Percentiles rank a stretch among this genome's conserved stretches.
Evolutionary conservation across 2,113 vertebrate species (phyloP).

Genomic region (Stigmatopora nigra): DNA sequence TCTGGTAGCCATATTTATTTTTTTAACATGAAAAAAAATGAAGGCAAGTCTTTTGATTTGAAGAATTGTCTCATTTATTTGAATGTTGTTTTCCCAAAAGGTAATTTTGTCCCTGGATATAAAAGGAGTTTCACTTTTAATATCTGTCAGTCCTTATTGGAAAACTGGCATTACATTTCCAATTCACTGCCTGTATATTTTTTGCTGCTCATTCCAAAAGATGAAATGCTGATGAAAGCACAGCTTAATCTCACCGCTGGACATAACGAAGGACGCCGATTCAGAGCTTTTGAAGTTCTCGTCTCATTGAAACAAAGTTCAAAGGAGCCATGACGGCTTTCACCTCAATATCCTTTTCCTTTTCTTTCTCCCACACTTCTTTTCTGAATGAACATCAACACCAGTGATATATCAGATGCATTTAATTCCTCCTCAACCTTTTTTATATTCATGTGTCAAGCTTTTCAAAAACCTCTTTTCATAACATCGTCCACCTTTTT

Average conservation of each 20-base stretch:
- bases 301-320: slow-evolving; percentile 42
- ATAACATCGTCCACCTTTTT: slow-evolving; percentile 21
- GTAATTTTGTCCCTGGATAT: too few relatives aligned
- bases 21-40: too few relatives aligned
- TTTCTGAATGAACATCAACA: slow-evolving; percentile 24
- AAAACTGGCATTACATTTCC: background rate
- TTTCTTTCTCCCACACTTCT: slow-evolving; percentile 6
- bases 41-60: too few relatives aligned
- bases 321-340: slow-evolving; percentile 30
- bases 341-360: slow-evolving; percentile 21
- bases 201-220: background rate
- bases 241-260: background rate
- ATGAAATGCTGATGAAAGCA: slow-evolving; percentile 7
- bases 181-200: background rate
- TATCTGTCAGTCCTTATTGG: too few relatives aligned
- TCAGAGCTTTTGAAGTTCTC: slow-evolving; percentile 28
- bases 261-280: slow-evolving; percentile 9
- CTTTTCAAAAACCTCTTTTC: slow-evolving; percentile 12
- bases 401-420: slow-evolving; percentile 8
- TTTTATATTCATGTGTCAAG: slow-evolving; percentile 1
- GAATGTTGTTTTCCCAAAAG: too few relatives aligned
- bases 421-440: slow-evolving; percentile 18
- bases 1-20: too few relatives aligned
- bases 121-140: too few relatives aligned
- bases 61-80: too few relatives aligned